These are phyloP conservation scores for Nysson spinosus DNA, from an alignment of 2,888 invertebrate species.

Conservation along the genomic window DNA sequence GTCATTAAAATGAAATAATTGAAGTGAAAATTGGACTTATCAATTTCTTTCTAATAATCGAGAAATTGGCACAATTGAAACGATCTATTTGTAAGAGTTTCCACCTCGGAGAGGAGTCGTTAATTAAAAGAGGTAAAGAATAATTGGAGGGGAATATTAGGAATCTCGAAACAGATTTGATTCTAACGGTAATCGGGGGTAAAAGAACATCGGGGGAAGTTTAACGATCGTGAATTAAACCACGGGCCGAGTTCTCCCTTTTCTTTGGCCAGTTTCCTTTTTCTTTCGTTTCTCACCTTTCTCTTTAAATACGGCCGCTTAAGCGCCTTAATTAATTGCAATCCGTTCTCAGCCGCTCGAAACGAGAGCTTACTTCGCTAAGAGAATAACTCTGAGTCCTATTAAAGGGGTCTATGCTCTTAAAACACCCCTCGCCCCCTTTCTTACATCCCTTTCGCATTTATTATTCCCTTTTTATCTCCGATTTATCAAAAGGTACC, in stretches of 20 bases:
- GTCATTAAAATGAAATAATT: no score
- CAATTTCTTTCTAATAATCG: no score
- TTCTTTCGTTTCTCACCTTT: conserved; percentile 9
- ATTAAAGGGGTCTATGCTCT: conserved; percentile 28
- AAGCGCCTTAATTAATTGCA: conserved; percentile 46
- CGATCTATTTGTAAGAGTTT: no score
- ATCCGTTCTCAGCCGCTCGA: conserved; percentile 28
- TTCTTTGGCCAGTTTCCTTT: conserved; percentile 13
- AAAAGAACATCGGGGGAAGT: background rate
- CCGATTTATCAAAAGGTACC: conserved; percentile 19
- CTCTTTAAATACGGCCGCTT: conserved; percentile 27
- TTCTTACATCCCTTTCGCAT: no score
- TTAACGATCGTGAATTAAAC: conserved; percentile 4
- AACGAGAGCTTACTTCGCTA: conserved; percentile 18
- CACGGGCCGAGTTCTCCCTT: conserved; percentile 7
- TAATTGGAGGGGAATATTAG: no score
- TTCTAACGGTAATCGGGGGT: background rate
- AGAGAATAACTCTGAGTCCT: conserved; percentile 35
- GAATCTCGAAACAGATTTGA: no score
- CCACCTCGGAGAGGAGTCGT: no score
- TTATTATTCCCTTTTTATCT: background rate
- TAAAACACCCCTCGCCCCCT: conserved; percentile 8
- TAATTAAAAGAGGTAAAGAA: no score
- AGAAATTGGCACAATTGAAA: no score
- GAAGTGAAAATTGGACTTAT: no score